phyloP scores from a whole-genome alignment of 2,797 vertebrate species.

The Pantherophis alleghaniensis region DNA sequence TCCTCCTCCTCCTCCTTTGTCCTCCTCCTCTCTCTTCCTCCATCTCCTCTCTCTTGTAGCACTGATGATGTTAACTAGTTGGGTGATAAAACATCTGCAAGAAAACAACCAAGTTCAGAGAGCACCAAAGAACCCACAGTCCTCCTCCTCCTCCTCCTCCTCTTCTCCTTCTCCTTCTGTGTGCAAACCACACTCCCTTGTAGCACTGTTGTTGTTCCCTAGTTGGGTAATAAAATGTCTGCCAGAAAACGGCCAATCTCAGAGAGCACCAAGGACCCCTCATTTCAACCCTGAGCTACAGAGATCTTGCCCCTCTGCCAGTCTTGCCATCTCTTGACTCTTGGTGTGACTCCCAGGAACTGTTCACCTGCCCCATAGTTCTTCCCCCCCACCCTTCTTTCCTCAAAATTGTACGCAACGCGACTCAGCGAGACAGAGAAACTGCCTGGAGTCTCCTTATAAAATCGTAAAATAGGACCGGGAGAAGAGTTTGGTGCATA shows the following conservation, averaged over 20 bases:
- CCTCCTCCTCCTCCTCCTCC: no score
- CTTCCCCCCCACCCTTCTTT: neutral
- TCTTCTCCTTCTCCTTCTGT: no score
- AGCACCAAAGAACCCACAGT: no score
- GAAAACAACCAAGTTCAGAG: neutral
- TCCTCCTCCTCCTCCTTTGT: neutral
- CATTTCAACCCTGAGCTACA: neutral
- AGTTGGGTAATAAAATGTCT: neutral
- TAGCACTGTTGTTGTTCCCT: neutral
- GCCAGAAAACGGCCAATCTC: neutral
- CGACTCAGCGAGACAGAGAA: neutral
- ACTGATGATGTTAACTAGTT: neutral
- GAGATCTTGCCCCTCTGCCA: neutral
- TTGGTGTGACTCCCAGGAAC: neutral
- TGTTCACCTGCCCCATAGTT: neutral
- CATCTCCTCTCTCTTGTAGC: neutral
- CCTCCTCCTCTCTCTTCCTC: no score
- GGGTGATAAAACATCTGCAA: no score
- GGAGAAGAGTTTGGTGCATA: neutral
- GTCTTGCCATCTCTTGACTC: neutral
- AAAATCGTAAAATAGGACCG: constrained; percentile 13
- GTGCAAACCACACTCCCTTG: neutral
- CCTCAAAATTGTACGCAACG: neutral
- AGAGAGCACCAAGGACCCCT: neutral
- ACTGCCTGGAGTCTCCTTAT: constrained; percentile 36